Conservation (phyloP, 1,140 invertebrate species). For the Antheraea pernyi region DNA sequence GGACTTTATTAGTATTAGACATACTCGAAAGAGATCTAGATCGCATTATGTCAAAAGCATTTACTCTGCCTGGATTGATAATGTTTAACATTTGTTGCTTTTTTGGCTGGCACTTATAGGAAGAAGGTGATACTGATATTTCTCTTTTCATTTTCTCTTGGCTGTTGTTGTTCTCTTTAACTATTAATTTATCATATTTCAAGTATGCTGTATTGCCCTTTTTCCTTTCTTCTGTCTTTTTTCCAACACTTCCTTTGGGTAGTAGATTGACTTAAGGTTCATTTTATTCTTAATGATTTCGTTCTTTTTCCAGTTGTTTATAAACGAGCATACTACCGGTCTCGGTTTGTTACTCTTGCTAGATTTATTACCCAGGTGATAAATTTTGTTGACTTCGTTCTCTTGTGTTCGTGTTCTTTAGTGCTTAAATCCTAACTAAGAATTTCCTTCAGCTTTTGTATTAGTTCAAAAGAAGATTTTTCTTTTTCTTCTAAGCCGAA, state of each 20-base stretch:
- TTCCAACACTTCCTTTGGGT: neutral
- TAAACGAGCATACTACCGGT: no score
- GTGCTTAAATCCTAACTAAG: no score
- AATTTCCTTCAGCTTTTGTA: no score
- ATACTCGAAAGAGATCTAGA: conserved; percentile 24
- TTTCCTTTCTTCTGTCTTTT: conserved; percentile 22
- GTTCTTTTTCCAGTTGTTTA: no score
- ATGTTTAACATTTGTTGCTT: conserved; percentile 25
- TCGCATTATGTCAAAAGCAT: conserved; percentile 35
- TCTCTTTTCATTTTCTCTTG: conserved; percentile 36
- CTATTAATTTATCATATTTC: conserved; percentile 37
- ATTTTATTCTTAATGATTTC: no score
- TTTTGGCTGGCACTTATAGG: conserved; percentile 18
- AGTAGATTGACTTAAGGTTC: conserved; percentile 13
- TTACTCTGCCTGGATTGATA: conserved; percentile 28
- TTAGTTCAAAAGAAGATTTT: no score
- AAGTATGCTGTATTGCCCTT: conserved; percentile 27
- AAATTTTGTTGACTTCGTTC: no score
- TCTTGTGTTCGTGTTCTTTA: no score
- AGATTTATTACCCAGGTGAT: no score
- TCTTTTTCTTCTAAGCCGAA: no score
- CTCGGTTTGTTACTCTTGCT: no score
- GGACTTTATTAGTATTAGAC: conserved; percentile 19
- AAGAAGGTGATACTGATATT: conserved; percentile 23
- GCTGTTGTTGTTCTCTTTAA: conserved; percentile 20